Base-by-base conservation (phyloP, 2,888 invertebrate genomes). In the Carcina quercana region DNA sequence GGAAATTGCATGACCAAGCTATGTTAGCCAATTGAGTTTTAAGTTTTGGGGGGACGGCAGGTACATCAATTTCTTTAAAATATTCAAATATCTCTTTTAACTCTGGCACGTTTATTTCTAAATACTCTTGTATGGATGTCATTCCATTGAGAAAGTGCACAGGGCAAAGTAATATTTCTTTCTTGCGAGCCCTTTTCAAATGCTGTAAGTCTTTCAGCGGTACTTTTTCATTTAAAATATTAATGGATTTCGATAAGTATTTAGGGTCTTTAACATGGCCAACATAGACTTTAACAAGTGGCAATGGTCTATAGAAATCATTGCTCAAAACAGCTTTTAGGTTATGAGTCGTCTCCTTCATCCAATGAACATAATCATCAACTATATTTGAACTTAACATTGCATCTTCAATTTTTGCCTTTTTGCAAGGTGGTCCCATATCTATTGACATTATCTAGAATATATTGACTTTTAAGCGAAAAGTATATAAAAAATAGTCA, bases 1-100 rank as follows among this genome's bases (percentile, higher is more conserved):
- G 95, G 59, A 95, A 96, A 58, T 93, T 94, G 32, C 92, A 88
- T 0, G 95, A 91, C 96, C 96, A 96, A 86, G 63, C 31, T 79
- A 72, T 8, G 84, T 83, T 3, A 87, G 86, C 73, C 51, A 89
- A 91, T 53, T 96, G 95, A 25, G 68, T 72, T 30, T 88, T 87
- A 0, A 92, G 85, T 55, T 85, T 86, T 0, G 94, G 91, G 5
- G 87, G 64, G n/a, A 54, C 50, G 13, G 73, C 61, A 0, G 93
- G 89, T 0, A 95, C 91, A 3, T 80, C 53, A 0, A 82, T 45
- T 3, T 86, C 63, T 47, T 79, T 76, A 3, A 89, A 79, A 35
- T 85, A 72, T 8, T 86, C 82, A 35, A 91, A 71, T 0, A 59
- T 42, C 28, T 84, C 58, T 21, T 64, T 59, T 10, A 86, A 50